Evolutionary conservation across 2,888 invertebrate species (phyloP).

Genomic region (Epinotia brunnichana): DNA sequence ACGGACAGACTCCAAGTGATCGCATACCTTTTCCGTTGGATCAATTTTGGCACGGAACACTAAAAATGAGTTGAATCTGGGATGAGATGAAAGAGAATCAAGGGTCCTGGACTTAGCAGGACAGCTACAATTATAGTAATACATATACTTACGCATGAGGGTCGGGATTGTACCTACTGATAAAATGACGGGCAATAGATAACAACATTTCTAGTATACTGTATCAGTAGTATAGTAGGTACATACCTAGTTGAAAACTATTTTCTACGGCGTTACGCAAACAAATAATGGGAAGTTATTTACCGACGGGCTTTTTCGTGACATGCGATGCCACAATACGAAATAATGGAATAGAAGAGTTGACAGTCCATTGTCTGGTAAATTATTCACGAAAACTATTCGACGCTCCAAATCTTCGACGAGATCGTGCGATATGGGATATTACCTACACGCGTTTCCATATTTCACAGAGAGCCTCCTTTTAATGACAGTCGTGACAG

Average conservation of each 20-base stretch:
- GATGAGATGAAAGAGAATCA: no score
- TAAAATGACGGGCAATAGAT: background rate
- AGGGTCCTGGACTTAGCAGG: no score
- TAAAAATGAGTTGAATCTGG: no score
- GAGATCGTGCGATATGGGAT: conserved; percentile 77
- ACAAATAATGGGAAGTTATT: conserved; percentile 45
- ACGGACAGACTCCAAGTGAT: no score
- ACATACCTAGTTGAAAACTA: conserved; percentile 26
- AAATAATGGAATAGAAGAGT: conserved; percentile 70
- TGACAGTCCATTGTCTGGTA: conserved; percentile 77
- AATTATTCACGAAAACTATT: conserved; percentile 81
- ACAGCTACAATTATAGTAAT: no score
- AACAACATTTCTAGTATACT: no score
- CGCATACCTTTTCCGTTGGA: no score
- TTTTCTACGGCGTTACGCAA: conserved; percentile 34
- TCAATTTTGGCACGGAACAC: no score
- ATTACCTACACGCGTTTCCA: conserved; percentile 72
- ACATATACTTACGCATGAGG: no score
- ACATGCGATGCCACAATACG: conserved; percentile 55
- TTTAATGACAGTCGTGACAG: conserved; percentile 79
- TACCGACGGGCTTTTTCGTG: conserved; percentile 61
- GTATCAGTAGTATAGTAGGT: background rate
- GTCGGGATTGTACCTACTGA: no score
- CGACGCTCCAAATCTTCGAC: conserved; percentile 72
- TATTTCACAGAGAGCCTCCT: conserved; percentile 67